Percentiles rank a stretch among this genome's conserved stretches.
Conservation (phyloP, 2,797 vertebrate genomes). For the Microctenopoma steveboyesi region DNA sequence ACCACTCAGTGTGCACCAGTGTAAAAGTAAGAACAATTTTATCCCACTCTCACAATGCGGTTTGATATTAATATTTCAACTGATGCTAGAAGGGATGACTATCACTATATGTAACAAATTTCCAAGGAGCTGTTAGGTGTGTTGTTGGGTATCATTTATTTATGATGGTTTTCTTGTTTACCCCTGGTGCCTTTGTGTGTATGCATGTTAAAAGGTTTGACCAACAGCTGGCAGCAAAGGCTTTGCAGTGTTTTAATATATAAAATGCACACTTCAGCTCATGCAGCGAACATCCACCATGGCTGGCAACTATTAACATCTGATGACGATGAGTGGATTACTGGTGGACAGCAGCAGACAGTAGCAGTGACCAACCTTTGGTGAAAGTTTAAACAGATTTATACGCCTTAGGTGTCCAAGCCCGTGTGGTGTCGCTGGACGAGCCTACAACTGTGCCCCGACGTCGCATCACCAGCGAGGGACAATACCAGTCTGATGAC, state of each 20-base stretch:
- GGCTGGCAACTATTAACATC: slow-evolving; percentile 44
- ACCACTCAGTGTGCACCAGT: slow-evolving; percentile 39
- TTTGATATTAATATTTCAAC: slow-evolving; percentile 12
- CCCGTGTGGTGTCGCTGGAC: slow-evolving; percentile 80
- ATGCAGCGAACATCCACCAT: slow-evolving; percentile 32
- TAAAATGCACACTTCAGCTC: slow-evolving; percentile 24
- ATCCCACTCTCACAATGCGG: background rate
- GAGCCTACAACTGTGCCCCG: slow-evolving; percentile 77
- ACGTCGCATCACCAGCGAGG: slow-evolving; percentile 86
- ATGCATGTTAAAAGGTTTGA: slow-evolving; percentile 46
- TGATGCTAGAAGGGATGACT: background rate
- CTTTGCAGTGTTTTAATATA: slow-evolving; percentile 41
- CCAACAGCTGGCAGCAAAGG: slow-evolving; percentile 23
- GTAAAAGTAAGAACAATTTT: slow-evolving; percentile 25
- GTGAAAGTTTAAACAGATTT: slow-evolving; percentile 12
- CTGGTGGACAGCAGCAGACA: background rate
- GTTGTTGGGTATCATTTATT: background rate
- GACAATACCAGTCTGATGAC: slow-evolving; percentile 85
- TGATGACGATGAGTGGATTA: slow-evolving; percentile 15
- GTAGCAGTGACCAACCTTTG: background rate
- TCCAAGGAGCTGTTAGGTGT: slow-evolving; percentile 12
- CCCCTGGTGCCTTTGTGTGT: slow-evolving; percentile 15
- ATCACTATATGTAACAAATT: background rate
- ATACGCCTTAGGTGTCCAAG: slow-evolving; percentile 85
- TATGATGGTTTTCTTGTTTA: background rate